Base-by-base conservation (phyloP, 1,140 invertebrate genomes). In the Anoplophora glabripennis region DNA sequence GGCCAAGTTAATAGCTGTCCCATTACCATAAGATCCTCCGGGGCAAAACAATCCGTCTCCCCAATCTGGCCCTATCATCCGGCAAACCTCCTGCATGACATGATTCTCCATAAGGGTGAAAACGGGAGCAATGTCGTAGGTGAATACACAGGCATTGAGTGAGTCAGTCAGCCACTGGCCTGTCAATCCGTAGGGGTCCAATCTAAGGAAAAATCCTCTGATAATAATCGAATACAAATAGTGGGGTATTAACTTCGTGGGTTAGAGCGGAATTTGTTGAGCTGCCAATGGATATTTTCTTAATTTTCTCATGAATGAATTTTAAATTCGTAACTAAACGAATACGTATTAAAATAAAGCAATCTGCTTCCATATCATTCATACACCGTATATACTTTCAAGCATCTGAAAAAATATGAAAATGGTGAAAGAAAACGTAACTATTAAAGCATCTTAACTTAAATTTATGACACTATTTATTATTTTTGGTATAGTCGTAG, bases 1-100 rank as follows among this genome's bases (percentile, higher is more conserved):
- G 5, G 87, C 87, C 17, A 84, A 69, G 61, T 84, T 78, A 40
- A 89, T 80, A 1, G 82, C 87, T 61, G 83, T 88, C 41, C 87
- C 77, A 71, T 89, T 89, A n/a, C 84, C 83, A 35, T 87, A 80
- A n/a, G 85, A 84, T n/a, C 87, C 88, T 40, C 87, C 87, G 36
- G 87, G 87, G 54, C 84, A 83, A 72, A 89, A 86, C 14, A 88
- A 80, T 0, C 83, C 87, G 64, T 88, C 87, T 2, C 83, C 82
- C 28, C 70, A 71, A 18, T 66, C 51, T 4, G 71, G 68, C 21
- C 75, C 75, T 44, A 78, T 77, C 59, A 82, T 73, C 12, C 72
- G 71, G 21, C 81, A 75, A 79, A 89, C 84, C 58, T 77, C 75
- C 38, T 66, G 59, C 33, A 82, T 72, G 1, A 83, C 63, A 11